These are phyloP conservation scores for Trematomus loennbergii DNA, from an alignment of 2,113 vertebrate species.

Conservation along the genomic window DNA sequence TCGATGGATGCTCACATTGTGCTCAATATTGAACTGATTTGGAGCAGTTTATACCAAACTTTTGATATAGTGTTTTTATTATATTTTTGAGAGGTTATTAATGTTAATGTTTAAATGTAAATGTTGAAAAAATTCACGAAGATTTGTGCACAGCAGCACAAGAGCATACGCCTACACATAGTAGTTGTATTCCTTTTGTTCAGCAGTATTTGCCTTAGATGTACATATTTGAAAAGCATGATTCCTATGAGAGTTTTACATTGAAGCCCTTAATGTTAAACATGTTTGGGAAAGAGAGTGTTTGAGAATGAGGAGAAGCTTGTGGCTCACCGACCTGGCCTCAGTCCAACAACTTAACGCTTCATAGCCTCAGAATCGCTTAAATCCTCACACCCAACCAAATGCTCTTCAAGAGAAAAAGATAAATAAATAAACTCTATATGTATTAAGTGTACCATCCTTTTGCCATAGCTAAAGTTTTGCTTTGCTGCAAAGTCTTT, in stretches of 20 bases:
- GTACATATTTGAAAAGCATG: background rate
- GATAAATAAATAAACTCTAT: conserved; percentile 39
- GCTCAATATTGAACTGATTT: conserved; percentile 45
- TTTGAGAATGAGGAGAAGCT: conserved; percentile 42
- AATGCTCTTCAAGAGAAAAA: conserved; percentile 44
- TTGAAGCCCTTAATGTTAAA: conserved; percentile 36
- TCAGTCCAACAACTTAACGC: conserved; percentile 53
- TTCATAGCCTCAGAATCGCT: conserved; percentile 58
- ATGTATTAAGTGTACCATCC: conserved; percentile 18
- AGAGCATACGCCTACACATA: background rate
- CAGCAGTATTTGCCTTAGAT: conserved; percentile 23
- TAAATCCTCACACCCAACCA: conserved; percentile 50
- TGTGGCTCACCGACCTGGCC: conserved; percentile 56
- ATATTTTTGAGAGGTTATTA: background rate
- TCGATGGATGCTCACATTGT: conserved; percentile 46
- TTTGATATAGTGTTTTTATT: background rate
- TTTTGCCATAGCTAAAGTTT: background rate
- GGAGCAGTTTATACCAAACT: conserved; percentile 19
- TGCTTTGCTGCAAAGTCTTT: conserved; percentile 48
- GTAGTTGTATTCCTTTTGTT: background rate
- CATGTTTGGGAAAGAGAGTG: conserved; percentile 5
- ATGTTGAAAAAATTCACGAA: background rate
- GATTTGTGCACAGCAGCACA: background rate
- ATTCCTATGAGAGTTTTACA: conserved; percentile 17
- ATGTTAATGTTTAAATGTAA: background rate